phyloP scores from a whole-genome alignment of 2,113 vertebrate species.

The Dendrocopos noguchii region DNA sequence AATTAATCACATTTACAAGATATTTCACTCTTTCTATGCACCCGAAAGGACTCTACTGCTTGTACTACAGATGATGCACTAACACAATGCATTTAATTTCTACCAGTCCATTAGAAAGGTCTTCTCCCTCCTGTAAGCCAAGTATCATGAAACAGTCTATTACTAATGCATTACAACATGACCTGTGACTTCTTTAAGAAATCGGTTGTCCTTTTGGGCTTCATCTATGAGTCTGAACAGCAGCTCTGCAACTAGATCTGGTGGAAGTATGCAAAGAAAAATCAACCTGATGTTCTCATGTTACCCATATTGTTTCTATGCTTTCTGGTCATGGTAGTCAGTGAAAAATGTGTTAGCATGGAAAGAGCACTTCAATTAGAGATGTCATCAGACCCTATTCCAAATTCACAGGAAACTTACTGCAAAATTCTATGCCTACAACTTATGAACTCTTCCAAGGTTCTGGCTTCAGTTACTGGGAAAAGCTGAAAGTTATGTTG shows the following conservation, averaged over 20 bases:
- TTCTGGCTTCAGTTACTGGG: background rate
- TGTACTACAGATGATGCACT: background rate
- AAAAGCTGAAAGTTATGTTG: background rate
- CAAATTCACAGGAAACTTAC: background rate
- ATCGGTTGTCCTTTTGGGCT: background rate
- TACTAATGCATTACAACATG: background rate
- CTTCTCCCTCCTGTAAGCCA: background rate
- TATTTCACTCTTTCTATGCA: background rate
- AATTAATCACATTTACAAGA: conserved; percentile 11
- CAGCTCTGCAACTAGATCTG: background rate
- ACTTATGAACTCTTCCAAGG: background rate
- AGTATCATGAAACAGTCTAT: accelerated
- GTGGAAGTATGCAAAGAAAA: background rate
- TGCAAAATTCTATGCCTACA: background rate
- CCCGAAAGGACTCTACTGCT: background rate
- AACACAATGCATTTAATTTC: background rate
- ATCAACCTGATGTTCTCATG: background rate
- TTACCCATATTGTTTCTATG: background rate
- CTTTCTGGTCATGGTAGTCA: background rate
- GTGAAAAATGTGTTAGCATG: background rate
- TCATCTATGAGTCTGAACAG: background rate
- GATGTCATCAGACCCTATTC: background rate
- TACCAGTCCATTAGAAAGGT: background rate
- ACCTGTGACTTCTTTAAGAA: background rate
- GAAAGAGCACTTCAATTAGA: background rate